phyloP scores from a whole-genome alignment of 2,797 vertebrate genomes.

The Heterohyrax brucei region DNA sequence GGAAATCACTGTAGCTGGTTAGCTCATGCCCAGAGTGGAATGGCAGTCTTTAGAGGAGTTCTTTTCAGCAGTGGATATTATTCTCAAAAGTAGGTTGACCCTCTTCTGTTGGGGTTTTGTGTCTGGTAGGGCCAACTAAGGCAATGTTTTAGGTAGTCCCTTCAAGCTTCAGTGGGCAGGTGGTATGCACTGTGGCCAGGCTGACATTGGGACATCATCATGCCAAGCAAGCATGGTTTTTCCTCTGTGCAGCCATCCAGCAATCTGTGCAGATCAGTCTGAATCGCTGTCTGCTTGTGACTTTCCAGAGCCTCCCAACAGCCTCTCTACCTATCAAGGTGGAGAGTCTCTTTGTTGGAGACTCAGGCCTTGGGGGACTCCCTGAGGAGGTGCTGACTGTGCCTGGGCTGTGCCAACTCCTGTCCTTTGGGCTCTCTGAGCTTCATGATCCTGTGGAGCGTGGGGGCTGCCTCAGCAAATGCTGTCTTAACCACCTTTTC shows the following conservation, averaged over 20 bases:
- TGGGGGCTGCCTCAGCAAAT: not conserved
- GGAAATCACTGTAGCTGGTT: rapidly evolving
- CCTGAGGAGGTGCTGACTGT: not conserved
- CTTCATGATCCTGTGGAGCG: not conserved
- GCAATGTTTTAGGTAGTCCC: not conserved
- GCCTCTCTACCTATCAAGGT: not conserved
- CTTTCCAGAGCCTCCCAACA: not conserved
- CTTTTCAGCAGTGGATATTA: rapidly evolving
- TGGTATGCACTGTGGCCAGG: not conserved
- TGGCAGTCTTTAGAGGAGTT: rapidly evolving
- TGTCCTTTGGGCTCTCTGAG: rapidly evolving
- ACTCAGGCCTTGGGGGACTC: not conserved
- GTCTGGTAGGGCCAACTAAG: rapidly evolving
- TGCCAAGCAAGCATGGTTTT: rapidly evolving
- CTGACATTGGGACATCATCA: not conserved
- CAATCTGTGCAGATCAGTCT: rapidly evolving
- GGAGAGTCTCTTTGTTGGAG: not conserved
- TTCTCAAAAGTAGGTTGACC: not conserved
- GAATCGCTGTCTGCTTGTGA: rapidly evolving
- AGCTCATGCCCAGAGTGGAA: not conserved
- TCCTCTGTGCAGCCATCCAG: rapidly evolving
- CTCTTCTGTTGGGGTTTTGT: not conserved
- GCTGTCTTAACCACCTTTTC: not conserved
- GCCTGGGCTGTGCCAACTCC: rapidly evolving
- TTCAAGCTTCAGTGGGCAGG: not conserved